Conservation (phyloP, 53 echinoderm and acorn worm genomes). For the Echinarachnius parma region DNA sequence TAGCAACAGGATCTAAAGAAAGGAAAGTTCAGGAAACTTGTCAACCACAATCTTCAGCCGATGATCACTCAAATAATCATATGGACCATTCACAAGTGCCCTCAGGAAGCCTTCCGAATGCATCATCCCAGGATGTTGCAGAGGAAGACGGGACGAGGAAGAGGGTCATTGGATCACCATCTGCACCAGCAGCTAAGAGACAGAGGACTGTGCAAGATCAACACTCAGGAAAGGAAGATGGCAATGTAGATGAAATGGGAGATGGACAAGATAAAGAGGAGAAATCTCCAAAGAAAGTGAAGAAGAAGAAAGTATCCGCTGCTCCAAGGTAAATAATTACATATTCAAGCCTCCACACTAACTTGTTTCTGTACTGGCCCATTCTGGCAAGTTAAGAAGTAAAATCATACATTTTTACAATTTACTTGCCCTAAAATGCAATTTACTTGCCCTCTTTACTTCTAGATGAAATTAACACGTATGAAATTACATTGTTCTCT, state of each 20-base stretch:
- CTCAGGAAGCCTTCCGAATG: too few species aligned
- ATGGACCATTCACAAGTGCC: neutral
- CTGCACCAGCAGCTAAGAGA: conserved; percentile 16
- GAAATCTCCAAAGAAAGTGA: conserved; percentile 12
- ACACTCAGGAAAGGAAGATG: neutral
- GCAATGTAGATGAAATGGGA: conserved; percentile 16
- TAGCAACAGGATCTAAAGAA: too few species aligned
- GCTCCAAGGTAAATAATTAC: neutral
- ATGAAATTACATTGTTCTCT: too few species aligned
- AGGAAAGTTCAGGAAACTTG: too few species aligned
- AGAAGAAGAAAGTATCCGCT: neutral
- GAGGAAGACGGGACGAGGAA: neutral
- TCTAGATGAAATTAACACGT: too few species aligned
- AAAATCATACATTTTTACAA: too few species aligned
- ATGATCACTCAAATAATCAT: neutral
- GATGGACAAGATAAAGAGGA: conserved; percentile 2
- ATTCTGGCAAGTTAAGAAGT: too few species aligned
- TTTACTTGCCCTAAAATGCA: too few species aligned
- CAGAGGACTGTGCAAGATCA: neutral
- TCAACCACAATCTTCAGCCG: neutral
- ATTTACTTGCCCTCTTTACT: too few species aligned
- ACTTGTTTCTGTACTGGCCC: too few species aligned
- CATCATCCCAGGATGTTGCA: neutral
- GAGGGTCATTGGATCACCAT: conserved; percentile 15
- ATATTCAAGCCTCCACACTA: too few species aligned